Evolutionary conservation across 2,888 invertebrate genomes (phyloP), one percentile per base, ranked within the genome.

Genomic region (Parnassius glacialis): DNA sequence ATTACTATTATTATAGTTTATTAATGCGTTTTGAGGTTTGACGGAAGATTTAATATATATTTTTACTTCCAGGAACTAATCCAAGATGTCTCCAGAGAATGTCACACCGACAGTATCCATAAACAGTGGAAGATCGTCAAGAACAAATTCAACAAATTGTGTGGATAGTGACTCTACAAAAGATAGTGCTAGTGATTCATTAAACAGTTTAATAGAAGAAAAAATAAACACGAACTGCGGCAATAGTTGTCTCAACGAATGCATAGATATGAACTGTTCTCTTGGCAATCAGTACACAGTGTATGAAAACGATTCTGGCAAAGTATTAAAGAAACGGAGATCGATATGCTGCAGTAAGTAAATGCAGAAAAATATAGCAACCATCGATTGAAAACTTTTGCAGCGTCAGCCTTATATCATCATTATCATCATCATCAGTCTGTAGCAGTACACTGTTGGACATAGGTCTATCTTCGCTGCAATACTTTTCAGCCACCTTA

Each of bases 301-400:
- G 0, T 74, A 74, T 41, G 73, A 75, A 7, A 71, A 73, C 10
- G 61, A 68, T 12, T 55, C 53, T 2, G 9, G 34, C 10, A 45
- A 56, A 62, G 57, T 74, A 66, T 10, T 66, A 64, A 44, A 67
- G 64, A 59, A 62, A 9, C 51, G 65, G 10, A 70, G 64, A 47
- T 70, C 71, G 2, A 57, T 69, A 41, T 81, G 72, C 60, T 82
- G 81, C 68, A 81, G 83, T 83, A 68, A 81, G 83, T 80, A 59
- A 12, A 52, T 41, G 34, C 7, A 7, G 3, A 25, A 7, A 34
- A 7, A 5, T 5, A 34, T 34, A 34, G 7, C 34, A 34, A 7
- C 34, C 34, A 34, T 34, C 34, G 34, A 34, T 34, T 34, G 34
- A 34, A 34, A 34, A 34, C 5, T 7, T 34, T 34, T 34, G 34